Percentiles rank a stretch among this genome's conserved stretches.
Conservation (phyloP, 2,888 invertebrate genomes). For the Agrilus biguttatus region DNA sequence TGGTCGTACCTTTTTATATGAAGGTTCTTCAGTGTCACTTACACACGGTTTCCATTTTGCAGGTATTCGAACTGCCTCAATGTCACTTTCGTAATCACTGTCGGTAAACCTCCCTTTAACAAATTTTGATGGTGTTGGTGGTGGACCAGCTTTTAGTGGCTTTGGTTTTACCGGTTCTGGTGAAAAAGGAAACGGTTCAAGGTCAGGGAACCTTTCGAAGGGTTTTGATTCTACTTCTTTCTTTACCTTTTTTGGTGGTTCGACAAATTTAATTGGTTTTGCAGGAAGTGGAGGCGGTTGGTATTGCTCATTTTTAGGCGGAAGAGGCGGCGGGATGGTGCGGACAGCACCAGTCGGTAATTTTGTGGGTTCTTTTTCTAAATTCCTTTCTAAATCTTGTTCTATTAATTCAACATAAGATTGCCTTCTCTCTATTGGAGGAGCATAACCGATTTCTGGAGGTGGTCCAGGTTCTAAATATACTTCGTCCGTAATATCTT, state of each 20-base stretch:
- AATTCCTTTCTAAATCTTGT: constrained; percentile 37
- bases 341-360: constrained; percentile 40
- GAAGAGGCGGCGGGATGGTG: constrained; percentile 34
- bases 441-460: constrained; percentile 50
- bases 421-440: constrained; percentile 33
- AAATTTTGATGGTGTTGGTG: constrained; percentile 43
- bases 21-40: constrained; percentile 48
- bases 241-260: constrained; percentile 18
- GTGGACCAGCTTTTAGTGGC: constrained; percentile 31
- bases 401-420: constrained; percentile 44
- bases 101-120: constrained; percentile 41
- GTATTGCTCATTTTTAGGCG: constrained; percentile 29
- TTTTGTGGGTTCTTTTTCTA: constrained; percentile 36
- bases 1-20: constrained; percentile 39
- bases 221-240: constrained; percentile 18
- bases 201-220: constrained; percentile 31
- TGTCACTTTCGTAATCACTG: constrained; percentile 56
- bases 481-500: constrained; percentile 34
- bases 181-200: constrained; percentile 36
- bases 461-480: constrained; percentile 51
- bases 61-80: constrained; percentile 32
- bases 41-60: constrained; percentile 47
- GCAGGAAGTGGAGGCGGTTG: constrained; percentile 30
- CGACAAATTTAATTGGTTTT: constrained; percentile 17
- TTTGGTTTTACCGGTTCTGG: constrained; percentile 31